phyloP scores from a whole-genome alignment of 2,888 invertebrate genomes.

The Pheosia tremula region DNA sequence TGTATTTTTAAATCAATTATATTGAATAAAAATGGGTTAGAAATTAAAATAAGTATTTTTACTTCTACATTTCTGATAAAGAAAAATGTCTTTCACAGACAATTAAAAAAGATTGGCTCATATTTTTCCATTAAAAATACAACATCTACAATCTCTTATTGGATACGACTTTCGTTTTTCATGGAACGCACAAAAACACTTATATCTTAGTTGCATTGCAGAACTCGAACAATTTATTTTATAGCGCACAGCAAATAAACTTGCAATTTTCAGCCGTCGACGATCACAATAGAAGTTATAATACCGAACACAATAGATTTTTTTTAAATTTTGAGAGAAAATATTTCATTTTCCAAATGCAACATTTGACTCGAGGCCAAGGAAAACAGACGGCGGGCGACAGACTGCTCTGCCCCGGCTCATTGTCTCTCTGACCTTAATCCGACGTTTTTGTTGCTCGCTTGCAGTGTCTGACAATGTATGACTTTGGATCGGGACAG shows the following conservation, averaged over 20 bases:
- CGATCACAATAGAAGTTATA: conserved; percentile 21
- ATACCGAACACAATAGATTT: conserved; percentile 31
- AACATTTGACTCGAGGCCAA: conserved; percentile 62
- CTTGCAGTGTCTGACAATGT: conserved; percentile 47
- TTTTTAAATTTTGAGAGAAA: conserved; percentile 38
- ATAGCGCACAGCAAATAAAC: conserved; percentile 24
- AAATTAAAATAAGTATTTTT: too few species aligned
- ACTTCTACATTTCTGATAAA: too few species aligned
- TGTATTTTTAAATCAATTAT: too few species aligned
- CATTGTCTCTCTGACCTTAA: conserved; percentile 72
- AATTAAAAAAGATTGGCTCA: too few species aligned
- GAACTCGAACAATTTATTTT: conserved; percentile 24
- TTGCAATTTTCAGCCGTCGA: conserved; percentile 22
- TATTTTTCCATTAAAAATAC: too few species aligned
- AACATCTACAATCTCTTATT: too few species aligned
- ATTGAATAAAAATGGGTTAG: too few species aligned
- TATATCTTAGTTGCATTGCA: background rate
- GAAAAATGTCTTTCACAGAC: too few species aligned
- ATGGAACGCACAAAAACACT: too few species aligned
- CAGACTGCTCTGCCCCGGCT: conserved; percentile 48
- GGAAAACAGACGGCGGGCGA: conserved; percentile 60
- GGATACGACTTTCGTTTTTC: too few species aligned
- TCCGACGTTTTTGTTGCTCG: conserved; percentile 59
- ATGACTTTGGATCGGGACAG: conserved; percentile 20
- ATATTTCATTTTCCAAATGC: conserved; percentile 62